Base-by-base conservation (phyloP, 1,140 invertebrate genomes). In the Nomia melanderi region DNA sequence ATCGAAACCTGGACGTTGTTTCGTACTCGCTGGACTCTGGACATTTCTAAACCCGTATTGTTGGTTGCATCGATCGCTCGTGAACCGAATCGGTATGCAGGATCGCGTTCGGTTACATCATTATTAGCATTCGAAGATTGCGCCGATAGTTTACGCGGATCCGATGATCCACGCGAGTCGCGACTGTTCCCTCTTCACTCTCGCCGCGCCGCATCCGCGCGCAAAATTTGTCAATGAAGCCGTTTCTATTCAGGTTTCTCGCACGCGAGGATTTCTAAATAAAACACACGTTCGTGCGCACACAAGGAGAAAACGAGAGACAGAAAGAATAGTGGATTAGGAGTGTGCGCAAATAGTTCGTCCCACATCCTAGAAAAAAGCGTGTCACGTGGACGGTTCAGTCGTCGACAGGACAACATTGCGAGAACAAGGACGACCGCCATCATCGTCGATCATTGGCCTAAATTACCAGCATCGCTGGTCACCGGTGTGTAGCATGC, bases 371-470 rank as follows among this genome's bases (percentile, higher is more conserved):
- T 63, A 63, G 70, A 82, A 83, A 83, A 82, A 83, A 83, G 71
- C 56, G 62, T 71, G 82, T 83, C 82, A 70, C 70, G 53, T 76
- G 44, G 67, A 78, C 69, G 36, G 65, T 67, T 77, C 31, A 53
- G 69, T 50, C 23, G 73, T 25, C 71, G 66, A 57, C 82, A 83
- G 82, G 81, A 83, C 70, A 62, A 82, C 63, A 77, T 76, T 72
- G 71, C 80, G 79, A 59, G 54, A 44, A 57, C 82, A 84, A 84
- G 81, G 82, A 79, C 81, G 63, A 84, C 67, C 64, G 71, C 56
- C 67, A 44, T 67, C 75, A 31, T 82, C 50, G 50, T 56, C 65
- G 80, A 72, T 57, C 54, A 23, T 72, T 82, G 82, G 80, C 80
- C 82, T 84, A 78, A 82, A 79, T 84, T 67, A 50, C 33, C 53